Evolutionary conservation across 2,113 vertebrate genomes (phyloP), one percentile per base, ranked within the genome.

Genomic region (Phylloscopus trochilus): DNA sequence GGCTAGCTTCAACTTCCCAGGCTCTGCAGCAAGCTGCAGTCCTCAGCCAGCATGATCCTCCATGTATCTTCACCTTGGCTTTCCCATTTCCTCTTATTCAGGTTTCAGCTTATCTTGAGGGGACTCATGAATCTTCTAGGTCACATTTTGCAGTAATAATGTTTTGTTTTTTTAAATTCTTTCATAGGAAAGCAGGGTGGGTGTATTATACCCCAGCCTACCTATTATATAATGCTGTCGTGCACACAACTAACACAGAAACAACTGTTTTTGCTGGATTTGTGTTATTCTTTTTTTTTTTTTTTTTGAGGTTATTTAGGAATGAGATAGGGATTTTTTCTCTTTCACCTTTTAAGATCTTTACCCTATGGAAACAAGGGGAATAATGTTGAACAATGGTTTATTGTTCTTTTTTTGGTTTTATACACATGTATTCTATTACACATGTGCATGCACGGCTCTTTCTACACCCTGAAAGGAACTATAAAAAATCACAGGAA

Each of bases 391-490:
- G 15, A 23, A 16, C 14, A 49, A 20, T 1, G 5, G 23, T 62
- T 90, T 85, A 52, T 31, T 26, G 11, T 43, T 79, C 3, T 35
- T 58, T 70, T 66, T 23, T 67, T 91, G 14, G 5, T 33, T 91
- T 74, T 64, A 44, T 56, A 56, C 8, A 11, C 21, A 0, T 23
- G 7, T 13, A 18, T 77, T 87, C 47, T 72, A 47, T 56, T 77
- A 73, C 33, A 43, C 5, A 30, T 0, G 13, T 2, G 3, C 10
- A 31, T 3, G 11, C 1, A 1, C 21, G 28, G 15, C 53, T 81
- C 39, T 81, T 77, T 47, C 52, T 70, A 28, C 1, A 3, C 35
- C 2, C 19, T 85, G 44, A 53, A 75, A 89, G 3, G 9, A 82
- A 11, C 21, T 19, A 23, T 3, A 56, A 62, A 79, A 87, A 51